phyloP scores from a whole-genome alignment of 1,140 invertebrate species.

The Nixonia krombeini region DNA sequence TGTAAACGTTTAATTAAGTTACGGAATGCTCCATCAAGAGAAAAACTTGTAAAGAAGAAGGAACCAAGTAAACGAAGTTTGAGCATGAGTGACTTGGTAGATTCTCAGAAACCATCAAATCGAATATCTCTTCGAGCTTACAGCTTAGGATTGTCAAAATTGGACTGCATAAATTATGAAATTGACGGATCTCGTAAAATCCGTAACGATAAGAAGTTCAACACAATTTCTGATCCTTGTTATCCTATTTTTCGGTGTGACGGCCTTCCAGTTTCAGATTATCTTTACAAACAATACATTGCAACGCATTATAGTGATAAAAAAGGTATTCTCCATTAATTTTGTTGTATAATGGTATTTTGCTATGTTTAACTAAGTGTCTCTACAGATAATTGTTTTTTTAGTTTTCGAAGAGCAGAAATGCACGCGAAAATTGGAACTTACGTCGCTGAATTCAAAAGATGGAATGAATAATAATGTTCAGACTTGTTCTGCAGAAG shows the following conservation, averaged over 20 bases:
- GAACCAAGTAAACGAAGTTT: constrained; percentile 65
- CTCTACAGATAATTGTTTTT: too few relatives aligned
- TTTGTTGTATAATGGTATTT: too few relatives aligned
- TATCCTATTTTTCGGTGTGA: constrained; percentile 83
- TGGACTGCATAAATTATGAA: constrained; percentile 61
- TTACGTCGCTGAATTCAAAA: constrained; percentile 3
- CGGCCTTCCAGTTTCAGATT: constrained; percentile 80
- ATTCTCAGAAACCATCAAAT: constrained; percentile 46
- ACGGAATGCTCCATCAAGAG: constrained; percentile 41
- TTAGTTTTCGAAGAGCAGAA: too few relatives aligned
- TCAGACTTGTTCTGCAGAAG: background rate
- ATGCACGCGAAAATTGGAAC: too few relatives aligned
- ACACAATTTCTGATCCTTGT: constrained; percentile 83
- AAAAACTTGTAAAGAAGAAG: constrained; percentile 43
- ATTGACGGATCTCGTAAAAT: constrained; percentile 45
- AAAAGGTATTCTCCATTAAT: background rate
- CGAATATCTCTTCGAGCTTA: constrained; percentile 60
- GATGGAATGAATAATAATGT: background rate
- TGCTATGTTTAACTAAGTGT: too few relatives aligned
- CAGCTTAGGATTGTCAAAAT: constrained; percentile 63
- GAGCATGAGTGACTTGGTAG: constrained; percentile 62
- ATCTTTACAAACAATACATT: constrained; percentile 80
- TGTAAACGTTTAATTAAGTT: constrained; percentile 68
- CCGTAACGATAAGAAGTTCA: constrained; percentile 51
- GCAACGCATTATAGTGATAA: constrained; percentile 55